Conservation (phyloP, 2,797 vertebrate genomes). For the Morus bassanus region DNA sequence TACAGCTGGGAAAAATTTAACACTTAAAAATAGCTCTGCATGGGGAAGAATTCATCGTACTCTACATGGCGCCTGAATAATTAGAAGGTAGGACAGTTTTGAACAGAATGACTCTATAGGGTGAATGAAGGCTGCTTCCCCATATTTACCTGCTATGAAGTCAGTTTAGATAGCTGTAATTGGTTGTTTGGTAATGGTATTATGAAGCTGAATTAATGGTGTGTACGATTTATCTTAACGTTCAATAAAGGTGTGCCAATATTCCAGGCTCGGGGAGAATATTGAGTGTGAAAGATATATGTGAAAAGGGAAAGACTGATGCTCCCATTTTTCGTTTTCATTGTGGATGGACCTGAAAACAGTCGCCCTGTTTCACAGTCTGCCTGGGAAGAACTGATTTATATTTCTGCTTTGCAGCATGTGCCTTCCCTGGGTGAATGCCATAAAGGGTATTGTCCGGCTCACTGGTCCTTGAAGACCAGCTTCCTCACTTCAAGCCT, state of each 20-base stretch:
- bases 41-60: not conserved
- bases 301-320: not conserved
- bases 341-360: constrained; percentile 14
- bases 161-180: not conserved
- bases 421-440: constrained; percentile 37
- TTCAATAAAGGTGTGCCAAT: not conserved
- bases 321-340: constrained; percentile 29
- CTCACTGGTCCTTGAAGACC: constrained; percentile 53
- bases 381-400: constrained; percentile 48
- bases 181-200: constrained; percentile 9
- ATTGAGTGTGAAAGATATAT: not conserved
- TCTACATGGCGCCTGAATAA: not conserved
- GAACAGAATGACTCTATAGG: not conserved
- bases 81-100: not conserved
- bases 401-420: constrained; percentile 45
- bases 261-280: not conserved
- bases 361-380: constrained; percentile 16
- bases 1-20: not conserved
- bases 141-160: not conserved
- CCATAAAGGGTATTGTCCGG: not conserved
- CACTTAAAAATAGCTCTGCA: not conserved
- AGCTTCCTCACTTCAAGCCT: not conserved
- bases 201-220: constrained; percentile 11
- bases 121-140: constrained; percentile 16
- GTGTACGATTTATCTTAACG: not conserved